phyloP scores from a whole-genome alignment of 1,140 invertebrate species.

The Pseudomyrmex flavicornis region DNA sequence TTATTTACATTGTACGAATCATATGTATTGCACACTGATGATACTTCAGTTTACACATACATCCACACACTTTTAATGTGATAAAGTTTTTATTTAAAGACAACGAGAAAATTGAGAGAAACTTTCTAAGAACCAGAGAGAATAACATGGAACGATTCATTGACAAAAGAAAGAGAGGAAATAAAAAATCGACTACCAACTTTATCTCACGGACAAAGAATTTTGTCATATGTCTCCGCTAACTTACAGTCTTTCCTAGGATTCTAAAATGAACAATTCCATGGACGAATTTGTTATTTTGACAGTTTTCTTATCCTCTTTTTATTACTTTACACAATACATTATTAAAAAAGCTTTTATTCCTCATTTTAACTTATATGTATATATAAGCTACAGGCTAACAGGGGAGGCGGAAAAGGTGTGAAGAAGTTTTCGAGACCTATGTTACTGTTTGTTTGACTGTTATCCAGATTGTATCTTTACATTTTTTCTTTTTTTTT shows the following conservation, averaged over 20 bases:
- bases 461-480: constrained; percentile 47
- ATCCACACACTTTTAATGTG: no score
- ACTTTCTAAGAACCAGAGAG: neutral
- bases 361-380: constrained; percentile 78
- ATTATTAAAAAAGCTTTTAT: constrained; percentile 78
- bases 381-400: constrained; percentile 78
- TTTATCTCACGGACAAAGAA: constrained; percentile 50
- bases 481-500: neutral
- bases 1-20: no score
- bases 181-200: constrained; percentile 33
- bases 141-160: constrained; percentile 31
- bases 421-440: constrained; percentile 59
- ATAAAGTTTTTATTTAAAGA: no score
- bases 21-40: no score
- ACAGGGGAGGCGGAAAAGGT: constrained; percentile 58
- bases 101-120: neutral
- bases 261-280: constrained; percentile 64
- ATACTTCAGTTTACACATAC: no score
- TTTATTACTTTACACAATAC: constrained; percentile 77
- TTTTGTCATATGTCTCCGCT: neutral
- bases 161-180: constrained; percentile 28
- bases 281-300: constrained; percentile 58
- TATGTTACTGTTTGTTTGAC: constrained; percentile 63
- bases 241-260: constrained; percentile 14
- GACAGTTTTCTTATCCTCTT: constrained; percentile 67